These are phyloP conservation scores for Tragopan temminckii DNA, from an alignment of 2,797 vertebrate species.

Conservation along the genomic window DNA sequence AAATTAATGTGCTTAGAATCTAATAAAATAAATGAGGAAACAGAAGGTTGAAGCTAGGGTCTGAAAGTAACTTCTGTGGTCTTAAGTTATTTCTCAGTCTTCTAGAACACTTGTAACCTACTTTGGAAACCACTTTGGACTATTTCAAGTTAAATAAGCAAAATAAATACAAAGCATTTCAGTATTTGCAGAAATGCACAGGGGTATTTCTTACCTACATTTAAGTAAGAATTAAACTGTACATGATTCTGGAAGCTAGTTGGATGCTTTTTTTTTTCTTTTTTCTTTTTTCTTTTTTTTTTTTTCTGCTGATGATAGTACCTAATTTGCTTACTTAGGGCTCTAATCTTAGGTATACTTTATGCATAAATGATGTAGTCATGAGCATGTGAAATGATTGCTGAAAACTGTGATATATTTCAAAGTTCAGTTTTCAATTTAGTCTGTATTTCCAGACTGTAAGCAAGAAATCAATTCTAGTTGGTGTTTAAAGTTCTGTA, in stretches of 20 bases:
- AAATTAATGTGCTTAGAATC: not conserved
- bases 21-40: not conserved
- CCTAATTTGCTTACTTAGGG: not conserved
- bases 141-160: conserved; percentile 24
- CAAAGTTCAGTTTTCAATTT: not conserved
- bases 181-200: not conserved
- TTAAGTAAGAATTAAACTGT: not conserved
- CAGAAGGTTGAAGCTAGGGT: not conserved
- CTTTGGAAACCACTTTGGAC: conserved; percentile 12
- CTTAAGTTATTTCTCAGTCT: conserved; percentile 25
- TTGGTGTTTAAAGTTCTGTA: not conserved
- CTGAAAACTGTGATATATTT: not conserved
- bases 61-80: not conserved
- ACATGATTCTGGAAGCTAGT: not conserved
- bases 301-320: not conserved
- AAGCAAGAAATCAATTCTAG: not conserved
- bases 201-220: not conserved
- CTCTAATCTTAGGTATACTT: not conserved
- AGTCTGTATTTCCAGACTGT: not conserved
- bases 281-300: conserved; percentile 8
- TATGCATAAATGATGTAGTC: not conserved
- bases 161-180: not conserved
- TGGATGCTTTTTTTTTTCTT: not conserved
- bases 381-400: not conserved
- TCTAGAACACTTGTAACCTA: not conserved